Percentiles rank a stretch among this genome's conserved stretches.
Conservation (phyloP, 2,797 vertebrate genomes). For the Brotula barbata region DNA sequence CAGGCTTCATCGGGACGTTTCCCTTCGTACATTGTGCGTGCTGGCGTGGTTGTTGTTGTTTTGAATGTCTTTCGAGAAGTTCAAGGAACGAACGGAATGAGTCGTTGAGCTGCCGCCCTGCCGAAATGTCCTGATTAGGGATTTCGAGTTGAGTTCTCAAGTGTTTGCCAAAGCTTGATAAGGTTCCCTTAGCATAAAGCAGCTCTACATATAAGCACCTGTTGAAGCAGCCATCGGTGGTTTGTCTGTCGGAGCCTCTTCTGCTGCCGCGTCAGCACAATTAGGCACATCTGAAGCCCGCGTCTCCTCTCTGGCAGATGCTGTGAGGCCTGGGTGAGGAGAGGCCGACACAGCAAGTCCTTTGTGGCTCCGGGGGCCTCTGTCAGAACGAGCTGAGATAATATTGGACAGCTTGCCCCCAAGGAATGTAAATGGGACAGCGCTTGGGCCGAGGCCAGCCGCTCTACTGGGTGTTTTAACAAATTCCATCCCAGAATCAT, state of each 20-base stretch:
- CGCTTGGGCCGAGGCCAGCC: constrained; percentile 52
- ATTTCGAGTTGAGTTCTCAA: background rate
- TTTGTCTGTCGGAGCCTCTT: constrained; percentile 66
- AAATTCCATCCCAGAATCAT: constrained; percentile 41
- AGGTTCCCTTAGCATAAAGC: background rate
- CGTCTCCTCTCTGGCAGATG: constrained; percentile 30
- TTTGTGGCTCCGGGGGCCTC: constrained; percentile 71
- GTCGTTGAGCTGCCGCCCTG: background rate
- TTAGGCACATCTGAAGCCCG: constrained; percentile 59
- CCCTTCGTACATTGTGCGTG: no score
- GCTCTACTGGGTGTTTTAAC: constrained; percentile 52
- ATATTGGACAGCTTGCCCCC: constrained; percentile 70
- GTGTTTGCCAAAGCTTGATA: constrained; percentile 30
- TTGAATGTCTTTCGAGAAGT: constrained; percentile 5
- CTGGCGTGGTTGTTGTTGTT: constrained; percentile 9
- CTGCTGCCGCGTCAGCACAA: constrained; percentile 54
- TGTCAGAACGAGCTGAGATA: constrained; percentile 68
- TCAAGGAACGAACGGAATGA: constrained; percentile 14
- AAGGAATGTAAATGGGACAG: constrained; percentile 73
- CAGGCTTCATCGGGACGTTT: constrained; percentile 41
- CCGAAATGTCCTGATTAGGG: constrained; percentile 7
- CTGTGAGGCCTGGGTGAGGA: constrained; percentile 53
- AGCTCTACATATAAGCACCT: constrained; percentile 64
- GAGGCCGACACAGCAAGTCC: constrained; percentile 68
- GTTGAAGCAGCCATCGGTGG: constrained; percentile 44